Evolutionary conservation across 37 sponge, comb jelly and placozoan species (phyloP).

Genomic region (Ephydatia muelleri): DNA sequence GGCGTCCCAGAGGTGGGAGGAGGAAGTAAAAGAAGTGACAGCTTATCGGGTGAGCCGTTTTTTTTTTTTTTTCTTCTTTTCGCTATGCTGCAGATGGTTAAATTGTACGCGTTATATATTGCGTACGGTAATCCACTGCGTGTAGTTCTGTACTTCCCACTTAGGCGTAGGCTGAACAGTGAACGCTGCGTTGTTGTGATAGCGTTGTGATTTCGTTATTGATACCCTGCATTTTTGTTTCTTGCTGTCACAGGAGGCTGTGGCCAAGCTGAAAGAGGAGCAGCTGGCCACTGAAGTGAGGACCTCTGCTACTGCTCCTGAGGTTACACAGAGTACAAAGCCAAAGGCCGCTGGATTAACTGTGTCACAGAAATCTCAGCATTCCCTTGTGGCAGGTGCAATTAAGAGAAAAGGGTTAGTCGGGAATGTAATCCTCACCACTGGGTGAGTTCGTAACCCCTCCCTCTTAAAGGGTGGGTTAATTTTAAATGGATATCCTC

Average conservation of each 20-base stretch:
- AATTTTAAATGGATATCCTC: no score
- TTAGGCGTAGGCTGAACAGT: no score
- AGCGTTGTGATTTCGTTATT: neutral
- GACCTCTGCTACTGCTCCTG: neutral
- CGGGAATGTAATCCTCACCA: neutral
- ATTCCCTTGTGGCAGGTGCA: slow-evolving; percentile 44
- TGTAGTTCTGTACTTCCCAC: no score
- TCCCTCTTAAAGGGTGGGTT: neutral
- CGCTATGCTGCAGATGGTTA: neutral
- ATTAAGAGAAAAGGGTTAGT: slow-evolving; percentile 66
- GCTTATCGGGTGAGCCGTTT: slow-evolving; percentile 52
- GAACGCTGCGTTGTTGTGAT: no score
- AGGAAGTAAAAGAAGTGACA: slow-evolving; percentile 58
- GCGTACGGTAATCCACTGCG: neutral
- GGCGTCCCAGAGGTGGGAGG: slow-evolving; percentile 12
- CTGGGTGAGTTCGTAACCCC: no score
- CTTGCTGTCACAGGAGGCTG: slow-evolving; percentile 28
- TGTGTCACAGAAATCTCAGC: slow-evolving; percentile 24
- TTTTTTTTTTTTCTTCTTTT: neutral
- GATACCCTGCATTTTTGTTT: neutral
- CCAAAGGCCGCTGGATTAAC: neutral
- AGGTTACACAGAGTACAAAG: neutral
- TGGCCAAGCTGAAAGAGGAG: slow-evolving; percentile 43
- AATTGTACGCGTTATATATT: neutral
- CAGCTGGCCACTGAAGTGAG: neutral